Conservation (phyloP, 2,888 invertebrate species). For the Scrobipalpa atriplicella region DNA sequence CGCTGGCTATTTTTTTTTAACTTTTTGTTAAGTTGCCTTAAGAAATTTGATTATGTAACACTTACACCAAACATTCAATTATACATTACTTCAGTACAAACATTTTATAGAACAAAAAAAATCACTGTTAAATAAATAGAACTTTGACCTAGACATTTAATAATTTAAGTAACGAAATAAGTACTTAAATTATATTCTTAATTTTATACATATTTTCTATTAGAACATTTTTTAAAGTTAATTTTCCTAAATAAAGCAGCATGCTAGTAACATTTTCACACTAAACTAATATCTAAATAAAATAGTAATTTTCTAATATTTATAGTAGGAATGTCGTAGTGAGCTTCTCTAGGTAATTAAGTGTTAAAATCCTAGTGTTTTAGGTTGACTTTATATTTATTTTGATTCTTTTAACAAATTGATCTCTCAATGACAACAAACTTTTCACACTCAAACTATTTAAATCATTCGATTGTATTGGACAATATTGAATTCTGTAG, state of each 20-base stretch:
- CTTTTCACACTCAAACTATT: too few species aligned
- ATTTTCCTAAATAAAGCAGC: conserved; percentile 1
- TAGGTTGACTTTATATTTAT: background rate
- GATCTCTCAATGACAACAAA: background rate
- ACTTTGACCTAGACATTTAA: background rate
- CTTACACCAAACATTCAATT: background rate
- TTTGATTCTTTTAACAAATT: background rate
- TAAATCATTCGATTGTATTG: too few species aligned
- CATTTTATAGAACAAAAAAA: background rate
- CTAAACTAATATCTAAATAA: conserved; percentile 15
- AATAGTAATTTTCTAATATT: conserved; percentile 5
- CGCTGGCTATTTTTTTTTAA: background rate
- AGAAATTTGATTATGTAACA: background rate
- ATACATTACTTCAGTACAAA: background rate
- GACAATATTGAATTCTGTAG: too few species aligned
- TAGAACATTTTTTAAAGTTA: background rate
- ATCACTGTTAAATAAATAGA: background rate
- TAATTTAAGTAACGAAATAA: background rate
- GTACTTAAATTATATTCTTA: background rate
- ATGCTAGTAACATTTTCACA: background rate
- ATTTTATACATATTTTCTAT: background rate
- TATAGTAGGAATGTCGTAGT: conserved; percentile 37
- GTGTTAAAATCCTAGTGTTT: conserved; percentile 27
- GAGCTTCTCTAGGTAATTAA: conserved; percentile 48
- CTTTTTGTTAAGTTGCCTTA: background rate